These are phyloP conservation scores for Ranitomeya variabilis DNA, from an alignment of 2,113 vertebrate species.

Conservation along the genomic window DNA sequence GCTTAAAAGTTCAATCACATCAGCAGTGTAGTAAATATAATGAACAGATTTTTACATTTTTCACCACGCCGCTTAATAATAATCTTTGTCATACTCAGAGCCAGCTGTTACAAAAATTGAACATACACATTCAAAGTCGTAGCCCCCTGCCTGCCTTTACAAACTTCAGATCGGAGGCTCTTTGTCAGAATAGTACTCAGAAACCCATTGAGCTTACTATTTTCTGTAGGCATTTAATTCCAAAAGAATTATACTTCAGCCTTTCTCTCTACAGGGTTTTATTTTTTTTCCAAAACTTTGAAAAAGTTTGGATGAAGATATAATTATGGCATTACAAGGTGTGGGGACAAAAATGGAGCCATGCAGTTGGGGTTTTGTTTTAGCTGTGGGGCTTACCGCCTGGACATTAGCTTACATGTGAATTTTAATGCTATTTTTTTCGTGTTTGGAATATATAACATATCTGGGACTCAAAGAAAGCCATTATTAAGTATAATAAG, in stretches of 20 bases:
- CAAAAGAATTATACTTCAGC: background rate
- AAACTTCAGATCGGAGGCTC: conserved; percentile 32
- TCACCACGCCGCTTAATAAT: conserved; percentile 28
- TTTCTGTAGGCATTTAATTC: conserved; percentile 27
- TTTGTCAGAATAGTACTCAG: conserved; percentile 20
- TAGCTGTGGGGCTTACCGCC: background rate
- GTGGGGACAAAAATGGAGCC: background rate
- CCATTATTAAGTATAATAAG: background rate
- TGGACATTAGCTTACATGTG: background rate
- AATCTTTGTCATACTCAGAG: conserved; percentile 30
- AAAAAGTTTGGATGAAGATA: conserved; percentile 33
- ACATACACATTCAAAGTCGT: conserved; percentile 15
- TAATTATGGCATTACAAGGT: conserved; percentile 35
- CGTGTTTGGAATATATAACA: background rate
- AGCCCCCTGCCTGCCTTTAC: conserved; percentile 38
- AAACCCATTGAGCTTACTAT: conserved; percentile 32
- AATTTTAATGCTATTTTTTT: background rate
- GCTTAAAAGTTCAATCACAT: conserved; percentile 35
- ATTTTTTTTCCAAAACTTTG: background rate
- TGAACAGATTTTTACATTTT: conserved; percentile 41
- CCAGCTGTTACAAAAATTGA: conserved; percentile 45
- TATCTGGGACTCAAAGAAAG: background rate
- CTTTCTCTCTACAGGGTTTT: conserved; percentile 23
- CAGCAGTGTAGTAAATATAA: conserved; percentile 41
- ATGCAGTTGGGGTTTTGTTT: background rate